Evolutionary conservation across 2,797 vertebrate genomes (phyloP).

Genomic region (Xyrichtys novacula): DNA sequence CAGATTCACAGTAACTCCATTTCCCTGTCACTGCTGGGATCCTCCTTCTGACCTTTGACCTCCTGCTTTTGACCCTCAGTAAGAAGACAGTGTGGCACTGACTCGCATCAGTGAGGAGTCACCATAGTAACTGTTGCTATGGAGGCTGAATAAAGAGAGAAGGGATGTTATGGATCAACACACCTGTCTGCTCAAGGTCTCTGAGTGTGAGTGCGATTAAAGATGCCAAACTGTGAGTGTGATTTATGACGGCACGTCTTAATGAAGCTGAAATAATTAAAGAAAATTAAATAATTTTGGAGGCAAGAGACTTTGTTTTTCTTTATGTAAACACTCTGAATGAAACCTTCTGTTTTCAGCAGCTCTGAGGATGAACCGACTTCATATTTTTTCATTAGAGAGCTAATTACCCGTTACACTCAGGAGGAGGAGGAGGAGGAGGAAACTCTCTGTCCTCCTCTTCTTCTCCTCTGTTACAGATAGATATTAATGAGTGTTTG

Average conservation of each 20-base stretch:
- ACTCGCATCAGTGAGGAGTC: background rate
- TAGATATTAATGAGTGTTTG: background rate
- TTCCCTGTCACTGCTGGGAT: background rate
- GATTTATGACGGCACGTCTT: no score
- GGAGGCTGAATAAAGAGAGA: background rate
- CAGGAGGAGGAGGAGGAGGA: conserved; percentile 3
- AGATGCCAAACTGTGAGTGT: no score
- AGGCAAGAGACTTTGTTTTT: no score
- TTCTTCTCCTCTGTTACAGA: background rate
- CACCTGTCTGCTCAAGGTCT: background rate
- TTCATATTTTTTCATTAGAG: conserved; percentile 51
- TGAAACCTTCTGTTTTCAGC: background rate
- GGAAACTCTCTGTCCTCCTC: background rate
- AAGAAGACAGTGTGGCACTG: background rate
- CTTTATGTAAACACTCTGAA: background rate
- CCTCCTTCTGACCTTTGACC: conserved; percentile 2
- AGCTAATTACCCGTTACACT: conserved; percentile 48
- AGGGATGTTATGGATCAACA: conserved; percentile 6
- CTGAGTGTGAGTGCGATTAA: no score
- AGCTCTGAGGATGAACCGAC: conserved; percentile 42
- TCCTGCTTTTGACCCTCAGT: background rate
- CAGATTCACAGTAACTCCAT: background rate
- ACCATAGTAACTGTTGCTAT: conserved; percentile 13
- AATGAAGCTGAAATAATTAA: no score
- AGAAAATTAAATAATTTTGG: no score